Evolutionary conservation across 2,797 vertebrate genomes (phyloP), one percentile per base, ranked within the genome.

Genomic region (Odontamblyopus rebecca): DNA sequence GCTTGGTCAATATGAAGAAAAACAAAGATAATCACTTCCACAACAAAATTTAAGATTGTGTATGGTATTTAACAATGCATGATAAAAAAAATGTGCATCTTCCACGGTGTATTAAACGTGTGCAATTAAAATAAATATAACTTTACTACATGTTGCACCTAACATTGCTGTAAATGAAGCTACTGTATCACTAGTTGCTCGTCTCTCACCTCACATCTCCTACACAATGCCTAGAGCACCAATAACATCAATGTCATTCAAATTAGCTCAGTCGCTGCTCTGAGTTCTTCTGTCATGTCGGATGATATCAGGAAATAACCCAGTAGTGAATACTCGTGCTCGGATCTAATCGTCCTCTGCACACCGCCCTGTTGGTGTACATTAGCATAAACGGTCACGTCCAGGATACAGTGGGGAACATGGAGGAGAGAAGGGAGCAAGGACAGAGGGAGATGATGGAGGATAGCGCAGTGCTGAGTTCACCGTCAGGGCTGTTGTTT

Each of bases 331-430:
- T 51, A 65, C 56, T n/a, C 5, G 72, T 35, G 19, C 51, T 82
- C 79, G 70, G 77, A 85, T 85, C 61, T 78, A 86, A 87, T 85
- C 57, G 74, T 69, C 82, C 73, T 74, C 82, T 84, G 80, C 80
- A 73, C 67, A 81, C 83, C 75, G 27, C 70, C 71, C 80, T 75
- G 79, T 83, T 87, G 44, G 7, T 83, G 85, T 60, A 69, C 62
- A 78, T 88, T 86, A 82, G 81, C 80, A 83, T 83, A 85, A 85
- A 77, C 8, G 63, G 78, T 68, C 79, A 50, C 57, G 23, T 68
- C 12, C 6, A 54, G 29, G 35, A 41, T 59, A 8, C 26, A 57
- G 62, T 29, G 63, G 2, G 26, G 29, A 61, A 48, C 29, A 38
- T 72, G 70, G 72, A 62, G 70, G 26, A 68, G 78, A 81, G 61